Evolutionary conservation across 53 echinoderm and acorn worm genomes (phyloP), one percentile per base, ranked within the genome.

Genomic region (Henricia sp.): DNA sequence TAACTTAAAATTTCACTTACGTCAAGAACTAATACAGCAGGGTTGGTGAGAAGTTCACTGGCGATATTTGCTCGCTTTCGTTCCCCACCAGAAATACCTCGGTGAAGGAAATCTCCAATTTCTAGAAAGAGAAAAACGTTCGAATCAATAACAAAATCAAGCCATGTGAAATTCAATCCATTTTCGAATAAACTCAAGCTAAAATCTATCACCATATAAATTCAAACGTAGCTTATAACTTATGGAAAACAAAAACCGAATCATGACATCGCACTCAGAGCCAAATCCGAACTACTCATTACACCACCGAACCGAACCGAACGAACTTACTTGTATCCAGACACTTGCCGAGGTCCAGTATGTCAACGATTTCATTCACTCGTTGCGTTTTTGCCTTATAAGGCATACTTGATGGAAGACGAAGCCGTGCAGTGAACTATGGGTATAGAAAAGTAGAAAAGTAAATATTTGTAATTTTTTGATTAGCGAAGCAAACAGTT

Each of bases 11-110:
- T 19, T 53, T 12, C 6, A 77, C 95, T 82, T 70, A 95, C 95
- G 58, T 95, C 95, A 4, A 95, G 85, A 16, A 93, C 71, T 1
- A 95, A 72, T 40, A 95, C 86, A 66, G 88, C 93, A 0, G 95
- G 95, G 36, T 93, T 91, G 13, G 85, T 93, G 12, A 95, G 72
- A 12, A 95, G 83, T 37, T 95, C 95, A 86, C 95, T 91, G 8
- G 84, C 95, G 52, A 95, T 95, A 84, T 91, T 95, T n/a, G 95
- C 91, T 19, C 95, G 70, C 66, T 93, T 95, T 80, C 82, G 93
- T 48, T 95, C 95, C 0, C 95, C 95, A 6, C 95, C 95, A 4
- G 95, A 95, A 13, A 95, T 28, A 1, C 95, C 95, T 16, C 91
- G 68, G 10, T 69, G 42, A 13, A 88, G 34, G n/a, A 86, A 83